These are phyloP conservation scores for Platypus cylindrus DNA, from an alignment of 2,888 invertebrate species.

Conservation along the genomic window DNA sequence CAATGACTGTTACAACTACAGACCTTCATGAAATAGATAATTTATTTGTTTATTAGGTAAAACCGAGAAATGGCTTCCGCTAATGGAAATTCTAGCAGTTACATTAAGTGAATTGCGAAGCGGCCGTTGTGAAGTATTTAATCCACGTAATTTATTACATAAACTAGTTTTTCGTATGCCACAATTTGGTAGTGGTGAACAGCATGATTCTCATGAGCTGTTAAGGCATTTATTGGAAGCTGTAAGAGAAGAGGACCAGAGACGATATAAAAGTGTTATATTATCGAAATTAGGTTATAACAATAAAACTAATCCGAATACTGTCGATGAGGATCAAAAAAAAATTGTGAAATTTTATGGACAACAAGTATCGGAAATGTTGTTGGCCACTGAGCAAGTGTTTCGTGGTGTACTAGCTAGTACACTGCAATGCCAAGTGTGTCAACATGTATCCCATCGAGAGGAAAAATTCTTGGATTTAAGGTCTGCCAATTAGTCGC, in stretches of 20 bases:
- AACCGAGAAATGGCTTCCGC: slow-evolving; percentile 53
- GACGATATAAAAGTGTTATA: slow-evolving; percentile 74
- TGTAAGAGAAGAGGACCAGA: slow-evolving; percentile 60
- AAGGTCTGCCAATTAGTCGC: too few species aligned
- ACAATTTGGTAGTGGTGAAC: slow-evolving; percentile 86
- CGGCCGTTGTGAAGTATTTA: slow-evolving; percentile 50
- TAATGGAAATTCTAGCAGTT: slow-evolving; percentile 55
- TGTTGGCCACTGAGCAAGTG: slow-evolving; percentile 75
- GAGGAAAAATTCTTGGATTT: slow-evolving; percentile 91
- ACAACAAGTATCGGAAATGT: slow-evolving; percentile 63
- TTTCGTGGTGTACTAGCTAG: slow-evolving; percentile 90
- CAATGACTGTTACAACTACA: too few species aligned
- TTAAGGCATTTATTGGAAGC: slow-evolving; percentile 81
- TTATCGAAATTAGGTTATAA: slow-evolving; percentile 54
- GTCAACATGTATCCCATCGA: slow-evolving; percentile 72
- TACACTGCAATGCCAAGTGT: slow-evolving; percentile 79
- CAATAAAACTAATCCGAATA: slow-evolving; percentile 61
- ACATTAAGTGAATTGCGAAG: slow-evolving; percentile 55
- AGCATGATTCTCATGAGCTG: slow-evolving; percentile 95
- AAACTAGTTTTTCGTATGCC: slow-evolving; percentile 56
- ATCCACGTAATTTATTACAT: slow-evolving; percentile 50
- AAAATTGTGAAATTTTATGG: slow-evolving; percentile 73
- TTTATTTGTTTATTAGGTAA: slow-evolving; percentile 27
- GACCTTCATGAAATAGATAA: too few species aligned
- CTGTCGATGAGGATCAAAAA: slow-evolving; percentile 61